phyloP scores from a whole-genome alignment of 2,797 vertebrate genomes.

The Cirrhinus mrigala region DNA sequence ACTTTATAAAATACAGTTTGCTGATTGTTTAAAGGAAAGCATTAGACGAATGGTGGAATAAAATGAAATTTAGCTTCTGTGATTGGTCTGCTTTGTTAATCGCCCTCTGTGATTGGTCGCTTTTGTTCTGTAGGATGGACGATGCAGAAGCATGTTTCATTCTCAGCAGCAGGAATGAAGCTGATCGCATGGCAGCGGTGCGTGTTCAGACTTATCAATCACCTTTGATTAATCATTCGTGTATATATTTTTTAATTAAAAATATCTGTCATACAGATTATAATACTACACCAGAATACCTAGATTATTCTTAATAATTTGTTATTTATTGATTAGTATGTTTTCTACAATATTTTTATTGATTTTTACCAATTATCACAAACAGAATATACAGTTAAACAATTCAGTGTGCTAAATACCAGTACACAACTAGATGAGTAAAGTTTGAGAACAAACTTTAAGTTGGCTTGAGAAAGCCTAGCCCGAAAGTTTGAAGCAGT shows the following conservation, averaged over 20 bases:
- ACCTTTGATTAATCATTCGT: not conserved
- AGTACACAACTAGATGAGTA: too few relatives aligned
- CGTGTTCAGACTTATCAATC: not conserved
- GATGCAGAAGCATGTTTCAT: slow-evolving; percentile 98
- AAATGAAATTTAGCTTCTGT: not conserved
- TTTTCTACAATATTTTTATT: not conserved
- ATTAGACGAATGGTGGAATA: not conserved
- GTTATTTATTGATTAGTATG: too few relatives aligned
- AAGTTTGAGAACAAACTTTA: too few relatives aligned
- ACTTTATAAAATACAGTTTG: not conserved
- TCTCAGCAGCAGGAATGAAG: slow-evolving; percentile 96
- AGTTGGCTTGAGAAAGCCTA: too few relatives aligned
- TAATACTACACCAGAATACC: not conserved
- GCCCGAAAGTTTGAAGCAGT: too few relatives aligned
- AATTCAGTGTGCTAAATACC: too few relatives aligned
- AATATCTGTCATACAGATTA: not conserved
- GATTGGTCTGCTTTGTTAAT: slow-evolving; percentile 25
- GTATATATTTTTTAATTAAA: not conserved
- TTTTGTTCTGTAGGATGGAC: slow-evolving; percentile 87
- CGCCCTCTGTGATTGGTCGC: slow-evolving; percentile 5
- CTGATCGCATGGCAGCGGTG: slow-evolving; percentile 94
- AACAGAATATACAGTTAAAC: too few relatives aligned
- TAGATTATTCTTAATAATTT: not conserved
- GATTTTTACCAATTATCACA: too few relatives aligned
- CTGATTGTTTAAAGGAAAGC: not conserved